Evolutionary conservation across 2,113 vertebrate genomes (phyloP).

Genomic region (Lethenteron reissneri): DNA sequence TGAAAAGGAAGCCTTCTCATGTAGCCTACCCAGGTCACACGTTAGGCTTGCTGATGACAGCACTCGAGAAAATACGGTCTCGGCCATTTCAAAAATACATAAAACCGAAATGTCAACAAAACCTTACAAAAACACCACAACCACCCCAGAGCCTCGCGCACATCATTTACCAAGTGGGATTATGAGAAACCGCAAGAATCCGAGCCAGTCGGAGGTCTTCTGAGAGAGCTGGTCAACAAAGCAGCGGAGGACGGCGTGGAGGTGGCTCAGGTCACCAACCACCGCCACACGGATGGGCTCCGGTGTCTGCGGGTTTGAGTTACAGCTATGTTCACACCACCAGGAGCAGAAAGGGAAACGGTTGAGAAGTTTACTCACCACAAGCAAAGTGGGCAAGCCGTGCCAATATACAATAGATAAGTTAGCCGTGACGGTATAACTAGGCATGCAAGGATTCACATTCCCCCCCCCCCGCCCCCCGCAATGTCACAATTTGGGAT

Average conservation of each 20-base stretch:
- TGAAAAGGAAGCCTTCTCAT: too few relatives aligned
- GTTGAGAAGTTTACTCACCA: too few relatives aligned
- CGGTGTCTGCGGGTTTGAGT: constrained; percentile 58
- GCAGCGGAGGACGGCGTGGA: constrained; percentile 53
- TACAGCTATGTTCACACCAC: constrained; percentile 30
- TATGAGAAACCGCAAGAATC: constrained; percentile 56
- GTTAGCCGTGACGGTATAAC: too few relatives aligned
- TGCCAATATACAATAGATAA: neutral
- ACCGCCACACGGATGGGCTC: constrained; percentile 51
- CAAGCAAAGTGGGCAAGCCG: neutral
- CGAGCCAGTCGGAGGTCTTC: constrained; percentile 65
- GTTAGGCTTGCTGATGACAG: too few relatives aligned
- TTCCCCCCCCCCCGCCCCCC: neutral
- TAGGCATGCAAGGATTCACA: too few relatives aligned
- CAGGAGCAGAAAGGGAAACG: neutral
- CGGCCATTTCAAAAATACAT: too few relatives aligned
- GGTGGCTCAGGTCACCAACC: constrained; percentile 48
- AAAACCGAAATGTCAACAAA: too few relatives aligned
- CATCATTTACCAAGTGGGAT: constrained; percentile 43
- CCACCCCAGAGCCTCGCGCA: neutral
- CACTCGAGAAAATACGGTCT: too few relatives aligned
- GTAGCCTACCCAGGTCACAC: too few relatives aligned
- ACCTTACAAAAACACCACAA: too few relatives aligned
- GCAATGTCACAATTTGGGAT: neutral
- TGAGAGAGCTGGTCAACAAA: constrained; percentile 58